A percentile compares a stretch with the other conserved stretches of the same genome.
phyloP scores from a whole-genome alignment of 2,888 invertebrate species.

The Ormyrus thymus region DNA sequence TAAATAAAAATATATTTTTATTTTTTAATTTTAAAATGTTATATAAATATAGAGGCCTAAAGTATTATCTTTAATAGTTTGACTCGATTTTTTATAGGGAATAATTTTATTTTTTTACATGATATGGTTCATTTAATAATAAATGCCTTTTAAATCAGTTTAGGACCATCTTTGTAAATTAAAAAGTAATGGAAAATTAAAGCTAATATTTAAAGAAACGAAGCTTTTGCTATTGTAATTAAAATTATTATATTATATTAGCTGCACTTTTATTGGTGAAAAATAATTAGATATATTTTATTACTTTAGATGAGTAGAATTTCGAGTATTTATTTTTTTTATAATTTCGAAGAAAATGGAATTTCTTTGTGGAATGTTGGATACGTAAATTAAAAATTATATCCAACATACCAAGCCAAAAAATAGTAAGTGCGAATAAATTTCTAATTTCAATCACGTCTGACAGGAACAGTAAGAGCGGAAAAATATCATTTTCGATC shows the following conservation, averaged over 20 bases:
- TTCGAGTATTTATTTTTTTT: no score
- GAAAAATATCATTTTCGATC: not conserved
- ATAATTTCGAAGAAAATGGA: no score
- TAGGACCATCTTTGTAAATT: constrained; percentile 32
- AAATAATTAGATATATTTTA: no score
- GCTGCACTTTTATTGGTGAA: constrained; percentile 2
- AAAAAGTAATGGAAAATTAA: not conserved
- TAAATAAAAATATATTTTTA: no score
- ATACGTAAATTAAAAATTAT: not conserved
- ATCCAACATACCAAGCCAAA: not conserved
- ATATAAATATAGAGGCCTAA: no score
- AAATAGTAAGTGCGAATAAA: not conserved
- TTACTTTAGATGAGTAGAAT: no score
- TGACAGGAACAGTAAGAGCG: not conserved
- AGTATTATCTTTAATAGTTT: no score
- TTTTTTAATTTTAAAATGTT: no score
- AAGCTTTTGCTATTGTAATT: not conserved
- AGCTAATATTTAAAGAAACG: constrained; percentile 5
- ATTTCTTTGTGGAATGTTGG: not conserved
- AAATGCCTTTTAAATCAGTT: constrained; percentile 43
- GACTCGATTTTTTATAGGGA: no score
- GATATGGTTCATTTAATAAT: constrained; percentile 25
- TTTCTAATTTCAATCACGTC: not conserved
- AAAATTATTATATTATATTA: no score
- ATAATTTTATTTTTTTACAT: constrained; percentile 41